Evolutionary conservation across 2,888 invertebrate species (phyloP).

Genomic region (Drosophila testacea): DNA sequence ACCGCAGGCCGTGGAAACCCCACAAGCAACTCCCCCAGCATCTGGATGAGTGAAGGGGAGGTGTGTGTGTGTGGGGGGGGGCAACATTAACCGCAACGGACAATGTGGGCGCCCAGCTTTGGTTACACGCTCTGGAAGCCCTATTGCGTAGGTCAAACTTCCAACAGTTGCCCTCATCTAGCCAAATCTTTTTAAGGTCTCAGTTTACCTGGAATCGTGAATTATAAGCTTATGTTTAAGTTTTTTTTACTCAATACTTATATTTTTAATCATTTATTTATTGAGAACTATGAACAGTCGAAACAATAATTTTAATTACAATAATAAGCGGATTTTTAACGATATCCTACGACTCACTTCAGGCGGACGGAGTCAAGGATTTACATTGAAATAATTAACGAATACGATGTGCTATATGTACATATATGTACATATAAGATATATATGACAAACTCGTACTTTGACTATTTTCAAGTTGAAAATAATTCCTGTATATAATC

Average conservation of each 20-base stretch:
- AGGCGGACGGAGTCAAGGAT: too few relatives aligned
- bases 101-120: slow-evolving; percentile 28
- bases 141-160: slow-evolving; percentile 20
- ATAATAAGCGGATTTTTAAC: too few relatives aligned
- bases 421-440: too few relatives aligned
- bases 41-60: neutral
- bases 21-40: slow-evolving; percentile 40
- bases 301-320: too few relatives aligned
- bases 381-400: too few relatives aligned
- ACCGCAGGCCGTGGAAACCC: slow-evolving; percentile 55
- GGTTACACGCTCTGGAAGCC: slow-evolving; percentile 47
- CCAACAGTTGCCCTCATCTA: neutral
- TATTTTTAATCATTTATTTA: neutral
- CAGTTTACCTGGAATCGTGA: neutral
- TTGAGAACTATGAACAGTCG: too few relatives aligned
- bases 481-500: too few relatives aligned
- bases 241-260: neutral
- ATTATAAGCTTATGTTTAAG: neutral
- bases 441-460: too few relatives aligned
- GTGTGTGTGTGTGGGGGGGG: neutral
- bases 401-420: too few relatives aligned
- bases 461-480: too few relatives aligned
- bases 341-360: too few relatives aligned
- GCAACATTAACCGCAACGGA: slow-evolving; percentile 44
- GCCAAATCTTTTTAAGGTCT: neutral